Evolutionary conservation across 1,140 invertebrate species (phyloP), one percentile per base, ranked within the genome.

Genomic region (Phocides pigmalion): DNA sequence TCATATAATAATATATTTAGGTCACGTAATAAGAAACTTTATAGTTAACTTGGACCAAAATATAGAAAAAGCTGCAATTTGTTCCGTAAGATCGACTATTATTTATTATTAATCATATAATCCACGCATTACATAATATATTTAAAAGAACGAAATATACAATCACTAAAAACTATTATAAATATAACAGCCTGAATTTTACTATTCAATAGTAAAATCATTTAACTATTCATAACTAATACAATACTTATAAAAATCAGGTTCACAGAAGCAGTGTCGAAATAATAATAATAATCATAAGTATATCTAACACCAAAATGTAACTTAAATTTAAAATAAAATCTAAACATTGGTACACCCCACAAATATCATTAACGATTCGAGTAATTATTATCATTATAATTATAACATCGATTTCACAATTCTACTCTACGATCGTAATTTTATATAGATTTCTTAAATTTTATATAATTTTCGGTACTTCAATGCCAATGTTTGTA

Each of bases 161-260:
- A 89, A 66, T 76, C 50, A 80, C 77, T 76, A 81, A 77, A 79
- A 79, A 69, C 70, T 81, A 87, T 72, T 85, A 88, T 81, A 79
- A 87, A 87, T 82, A 90, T 84, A 90, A 90, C 87, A 90, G 86
- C 86, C 75, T 69, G 79, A 59, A 80, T 78, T 83, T 83, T 79
- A 90, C 87, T 88, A 88, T 87, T 84, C 76, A 66, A 90, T 90
- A 90, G 86, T 75, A 83, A 84, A 89, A 84, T 72, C 53, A 28
- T 61, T 47, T 65, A 59, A 41, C 76, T 58, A 76, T 80, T 76
- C 75, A 75, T 70, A 68, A 37, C 62, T 67, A n/a, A 46, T 20
- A 32, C 15, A 41, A 20, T 49, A 49, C 20, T n/a, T 15, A 64
- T 58, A 14, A 49, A 65, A 56, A 39, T 32, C 11, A 47, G 71